phyloP scores from a whole-genome alignment of 2,888 invertebrate species.

The Drosophila basisetae region DNA sequence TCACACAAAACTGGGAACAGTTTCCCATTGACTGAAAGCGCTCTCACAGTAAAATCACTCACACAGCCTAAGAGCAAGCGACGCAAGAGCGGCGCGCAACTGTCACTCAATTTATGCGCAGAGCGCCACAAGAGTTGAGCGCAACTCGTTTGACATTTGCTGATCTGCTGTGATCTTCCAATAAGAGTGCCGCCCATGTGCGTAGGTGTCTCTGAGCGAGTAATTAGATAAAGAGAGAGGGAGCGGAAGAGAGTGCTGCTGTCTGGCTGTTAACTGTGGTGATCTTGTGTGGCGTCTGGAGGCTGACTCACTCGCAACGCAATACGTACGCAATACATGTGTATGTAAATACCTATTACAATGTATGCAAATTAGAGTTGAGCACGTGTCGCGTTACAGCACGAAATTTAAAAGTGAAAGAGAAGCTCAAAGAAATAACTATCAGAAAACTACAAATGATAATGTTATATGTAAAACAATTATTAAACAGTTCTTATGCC shows the following conservation, averaged over 20 bases:
- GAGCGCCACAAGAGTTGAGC: conserved; percentile 1
- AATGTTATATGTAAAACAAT: background rate
- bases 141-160: background rate
- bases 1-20: conserved; percentile 47
- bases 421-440: background rate
- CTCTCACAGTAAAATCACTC: background rate
- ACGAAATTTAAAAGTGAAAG: background rate
- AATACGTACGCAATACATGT: conserved; percentile 1
- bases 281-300: conserved; percentile 51
- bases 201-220: conserved; percentile 39
- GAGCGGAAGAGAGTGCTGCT: conserved; percentile 6
- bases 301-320: conserved; percentile 50
- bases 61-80: background rate
- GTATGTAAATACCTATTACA: background rate
- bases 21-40: background rate
- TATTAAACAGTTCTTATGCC: background rate
- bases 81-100: conserved; percentile 29
- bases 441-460: background rate
- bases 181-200: conserved; percentile 35
- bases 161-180: conserved; percentile 40
- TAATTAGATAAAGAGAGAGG: background rate
- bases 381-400: background rate
- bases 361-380: conserved; percentile 21
- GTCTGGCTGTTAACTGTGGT: conserved; percentile 43
- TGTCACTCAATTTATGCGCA: conserved; percentile 23